Conservation (phyloP, 2,888 invertebrate species). For the Griposia aprilina region DNA sequence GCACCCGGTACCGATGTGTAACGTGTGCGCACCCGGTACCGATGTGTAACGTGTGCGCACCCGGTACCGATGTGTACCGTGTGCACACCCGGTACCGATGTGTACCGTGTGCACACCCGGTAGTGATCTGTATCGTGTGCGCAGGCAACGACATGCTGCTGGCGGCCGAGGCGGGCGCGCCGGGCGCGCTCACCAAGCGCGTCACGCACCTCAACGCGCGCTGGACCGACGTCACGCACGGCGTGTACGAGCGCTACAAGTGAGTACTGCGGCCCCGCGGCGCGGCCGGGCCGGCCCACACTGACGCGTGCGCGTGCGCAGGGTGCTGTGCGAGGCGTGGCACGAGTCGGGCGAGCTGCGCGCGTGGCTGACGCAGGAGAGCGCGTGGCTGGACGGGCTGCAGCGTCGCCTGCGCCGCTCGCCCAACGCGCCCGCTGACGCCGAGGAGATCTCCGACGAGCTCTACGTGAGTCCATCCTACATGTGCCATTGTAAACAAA, state of each 20-base stretch:
- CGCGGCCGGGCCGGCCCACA: too few relatives aligned
- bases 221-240: conserved; percentile 91
- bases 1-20: too few relatives aligned
- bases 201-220: conserved; percentile 90
- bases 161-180: conserved; percentile 88
- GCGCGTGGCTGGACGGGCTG: conserved; percentile 94
- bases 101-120: too few relatives aligned
- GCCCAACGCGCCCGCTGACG: conserved; percentile 94
- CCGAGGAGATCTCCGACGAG: conserved; percentile 97
- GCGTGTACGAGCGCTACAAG: conserved; percentile 91
- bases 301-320: background rate
- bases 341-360: conserved; percentile 94
- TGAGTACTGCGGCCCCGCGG: conserved; percentile 69
- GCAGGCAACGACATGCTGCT: conserved; percentile 92
- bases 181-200: conserved; percentile 91
- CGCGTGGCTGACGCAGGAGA: conserved; percentile 94
- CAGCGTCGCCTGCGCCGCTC: conserved; percentile 94
- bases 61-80: too few relatives aligned
- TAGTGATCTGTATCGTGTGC: too few relatives aligned
- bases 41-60: too few relatives aligned
- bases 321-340: conserved; percentile 93
- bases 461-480: conserved; percentile 93
- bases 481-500: too few relatives aligned
- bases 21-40: too few relatives aligned
- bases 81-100: too few relatives aligned